Evolutionary conservation across 1,140 invertebrate species (phyloP), one percentile per base, ranked within the genome.

Genomic region (Drosophila pectinifera): DNA sequence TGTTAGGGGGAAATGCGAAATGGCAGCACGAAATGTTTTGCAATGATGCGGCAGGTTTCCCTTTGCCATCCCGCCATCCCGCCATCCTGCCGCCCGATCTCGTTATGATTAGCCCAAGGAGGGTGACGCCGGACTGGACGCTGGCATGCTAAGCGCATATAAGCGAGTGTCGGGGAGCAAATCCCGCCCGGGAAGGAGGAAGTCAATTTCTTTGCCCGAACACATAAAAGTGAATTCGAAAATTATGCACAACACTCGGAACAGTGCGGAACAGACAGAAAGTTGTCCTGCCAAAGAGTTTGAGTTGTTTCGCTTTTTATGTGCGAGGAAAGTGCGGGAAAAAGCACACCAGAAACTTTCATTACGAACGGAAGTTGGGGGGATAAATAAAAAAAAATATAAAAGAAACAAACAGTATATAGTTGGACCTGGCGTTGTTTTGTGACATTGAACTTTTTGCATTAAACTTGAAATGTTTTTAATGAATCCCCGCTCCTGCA

Each of bases 41-140:
- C 80, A 89, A 89, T 88, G 84, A 88, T 88, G 81, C 64, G 68
- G 64, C 84, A 88, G 83, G 79, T 88, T 88, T 88, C 43, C 58
- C 18, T 41, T 46, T 22, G 57, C 46, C 72, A 31, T 43, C 24
- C 41, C 8, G 55, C 38, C 64, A 20, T 31, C 41, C 56, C 31
- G 36, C 36, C 67, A 49, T 56, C 36, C 28, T 8, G 28, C 28
- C 28, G 8, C 10, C 28, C 59, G 73, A 76, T 76, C 73, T 76
- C 73, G 73, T 76, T 76, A 76, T 76, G 73, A 76, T 76, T 76
- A 76, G 73, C 73, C 51, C 34, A 34, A 26, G 22, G 13, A 43
- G 72, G 51, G 51, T 49, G 43, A 22, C 49, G 49, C 49, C 49
- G 41, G 26, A 36, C 34, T 24, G 43, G 53, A 14, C 54, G 46